Conservation (phyloP, 2,113 vertebrate species). For the Cavia porcellus region DNA sequence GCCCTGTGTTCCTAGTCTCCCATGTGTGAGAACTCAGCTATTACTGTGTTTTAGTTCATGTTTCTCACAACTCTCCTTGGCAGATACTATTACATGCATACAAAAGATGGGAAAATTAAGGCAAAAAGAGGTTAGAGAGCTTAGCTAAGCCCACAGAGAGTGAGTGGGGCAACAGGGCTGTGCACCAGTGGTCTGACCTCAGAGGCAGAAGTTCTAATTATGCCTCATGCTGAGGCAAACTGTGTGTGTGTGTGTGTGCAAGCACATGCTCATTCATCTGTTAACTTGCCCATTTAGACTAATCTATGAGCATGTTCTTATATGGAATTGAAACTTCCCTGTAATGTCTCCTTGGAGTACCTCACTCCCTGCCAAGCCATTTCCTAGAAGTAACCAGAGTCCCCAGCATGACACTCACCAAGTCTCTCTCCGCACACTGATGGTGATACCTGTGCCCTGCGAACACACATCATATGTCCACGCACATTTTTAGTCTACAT, state of each 20-base stretch:
- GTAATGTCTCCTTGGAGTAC: not conserved
- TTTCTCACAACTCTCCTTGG: not conserved
- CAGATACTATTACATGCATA: not conserved
- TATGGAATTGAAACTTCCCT: not conserved
- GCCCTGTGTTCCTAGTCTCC: not conserved
- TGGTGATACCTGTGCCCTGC: not conserved
- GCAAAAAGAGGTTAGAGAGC: not conserved
- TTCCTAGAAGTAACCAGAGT: not conserved
- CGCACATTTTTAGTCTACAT: not conserved
- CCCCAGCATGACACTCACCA: not conserved
- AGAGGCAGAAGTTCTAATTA: not conserved
- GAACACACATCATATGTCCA: not conserved
- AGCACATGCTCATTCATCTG: not conserved
- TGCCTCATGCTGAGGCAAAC: not conserved
- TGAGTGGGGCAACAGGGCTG: not conserved
- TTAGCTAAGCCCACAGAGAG: not conserved
- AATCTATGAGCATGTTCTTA: not conserved
- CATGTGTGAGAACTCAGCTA: not conserved
- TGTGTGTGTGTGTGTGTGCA: not conserved
- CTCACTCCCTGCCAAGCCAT: not conserved
- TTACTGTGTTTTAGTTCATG: not conserved
- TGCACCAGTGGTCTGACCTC: not conserved
- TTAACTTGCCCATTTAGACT: not conserved
- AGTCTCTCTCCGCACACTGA: not conserved
- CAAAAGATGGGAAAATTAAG: not conserved